phyloP scores from a whole-genome alignment of 2,888 invertebrate species.

The Netelia inedita region DNA sequence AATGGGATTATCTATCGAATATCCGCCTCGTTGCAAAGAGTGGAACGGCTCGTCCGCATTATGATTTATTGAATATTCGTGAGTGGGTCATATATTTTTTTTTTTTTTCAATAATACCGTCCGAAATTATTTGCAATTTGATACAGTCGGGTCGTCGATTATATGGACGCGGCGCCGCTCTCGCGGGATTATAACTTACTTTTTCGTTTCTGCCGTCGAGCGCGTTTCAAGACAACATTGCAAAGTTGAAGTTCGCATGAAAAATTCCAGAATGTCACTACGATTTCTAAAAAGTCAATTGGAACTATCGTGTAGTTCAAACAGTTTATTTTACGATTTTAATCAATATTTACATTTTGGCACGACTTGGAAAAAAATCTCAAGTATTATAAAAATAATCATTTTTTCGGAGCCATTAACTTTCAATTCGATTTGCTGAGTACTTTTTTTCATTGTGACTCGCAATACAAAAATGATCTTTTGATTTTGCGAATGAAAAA shows the following conservation, averaged over 20 bases:
- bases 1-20: not conserved
- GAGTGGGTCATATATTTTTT: slow-evolving; percentile 32
- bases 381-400: not conserved
- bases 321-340: not conserved
- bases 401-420: not conserved
- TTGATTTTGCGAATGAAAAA: not conserved
- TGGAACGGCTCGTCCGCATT: not conserved
- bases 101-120: slow-evolving; percentile 12
- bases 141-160: slow-evolving; percentile 42
- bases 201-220: slow-evolving; percentile 37
- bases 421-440: not conserved
- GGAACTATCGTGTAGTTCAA: not conserved
- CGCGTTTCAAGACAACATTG: slow-evolving; percentile 46
- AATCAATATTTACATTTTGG: not conserved
- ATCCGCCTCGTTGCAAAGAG: not conserved
- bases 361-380: not conserved
- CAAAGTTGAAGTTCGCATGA: not conserved
- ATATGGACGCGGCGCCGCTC: slow-evolving; percentile 70
- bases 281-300: too few species aligned
- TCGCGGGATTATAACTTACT: slow-evolving; percentile 48
- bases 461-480: not conserved
- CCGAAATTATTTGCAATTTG: slow-evolving; percentile 15
- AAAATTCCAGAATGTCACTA: not conserved
- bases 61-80: slow-evolving; percentile 33
- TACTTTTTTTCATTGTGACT: not conserved